Evolutionary conservation across 2,113 vertebrate genomes (phyloP).

Genomic region (Entomyzon cyanotis): DNA sequence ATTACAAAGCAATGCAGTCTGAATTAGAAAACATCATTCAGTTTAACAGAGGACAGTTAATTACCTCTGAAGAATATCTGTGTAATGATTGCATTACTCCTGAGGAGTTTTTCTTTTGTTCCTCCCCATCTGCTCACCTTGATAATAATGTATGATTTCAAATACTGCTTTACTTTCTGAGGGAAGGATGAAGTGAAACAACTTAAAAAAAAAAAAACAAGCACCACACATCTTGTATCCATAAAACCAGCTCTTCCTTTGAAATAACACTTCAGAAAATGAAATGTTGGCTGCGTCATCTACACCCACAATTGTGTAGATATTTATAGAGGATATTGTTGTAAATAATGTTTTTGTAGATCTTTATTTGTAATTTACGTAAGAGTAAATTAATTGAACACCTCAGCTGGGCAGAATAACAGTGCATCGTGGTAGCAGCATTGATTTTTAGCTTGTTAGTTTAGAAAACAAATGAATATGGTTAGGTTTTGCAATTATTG

Average conservation of each 20-base stretch:
- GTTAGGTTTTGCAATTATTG: background rate
- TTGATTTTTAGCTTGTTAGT: background rate
- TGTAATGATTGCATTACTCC: background rate
- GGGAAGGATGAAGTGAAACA: background rate
- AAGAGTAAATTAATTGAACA: background rate
- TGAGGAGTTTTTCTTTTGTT: background rate
- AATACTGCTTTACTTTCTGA: background rate
- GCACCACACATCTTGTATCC: background rate
- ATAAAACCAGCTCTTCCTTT: background rate
- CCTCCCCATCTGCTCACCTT: background rate
- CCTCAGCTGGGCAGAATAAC: background rate
- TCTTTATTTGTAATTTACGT: background rate
- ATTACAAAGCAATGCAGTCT: background rate
- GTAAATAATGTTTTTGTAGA: background rate
- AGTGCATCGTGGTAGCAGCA: background rate
- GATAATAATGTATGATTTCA: background rate
- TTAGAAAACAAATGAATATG: background rate
- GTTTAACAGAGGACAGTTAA: background rate
- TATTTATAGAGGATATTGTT: background rate
- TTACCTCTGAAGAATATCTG: background rate
- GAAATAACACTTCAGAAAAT: background rate
- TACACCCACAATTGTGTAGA: background rate
- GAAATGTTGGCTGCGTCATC: background rate
- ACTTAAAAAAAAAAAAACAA: background rate
- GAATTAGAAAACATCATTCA: background rate